Percentiles rank a stretch among this genome's conserved stretches.
These are phyloP conservation scores for Caenorhabditis briggsae DNA, from an alignment of 1,140 invertebrate species.

Conservation along the genomic window DNA sequence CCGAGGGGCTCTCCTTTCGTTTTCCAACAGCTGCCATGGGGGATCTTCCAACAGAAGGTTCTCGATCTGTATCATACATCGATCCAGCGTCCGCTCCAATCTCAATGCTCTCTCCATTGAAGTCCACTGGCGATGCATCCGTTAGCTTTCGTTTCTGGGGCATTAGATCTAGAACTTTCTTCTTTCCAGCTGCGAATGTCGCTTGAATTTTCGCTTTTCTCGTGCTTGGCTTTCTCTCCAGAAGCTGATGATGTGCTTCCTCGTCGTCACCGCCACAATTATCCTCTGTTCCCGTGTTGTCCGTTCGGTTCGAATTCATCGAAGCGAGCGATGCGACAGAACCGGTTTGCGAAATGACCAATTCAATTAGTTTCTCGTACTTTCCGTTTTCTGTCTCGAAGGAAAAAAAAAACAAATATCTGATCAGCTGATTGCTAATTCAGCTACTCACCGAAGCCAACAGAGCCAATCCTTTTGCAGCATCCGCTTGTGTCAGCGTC, in stretches of 20 bases:
- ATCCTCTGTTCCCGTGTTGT: slow-evolving; percentile 55
- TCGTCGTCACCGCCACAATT: slow-evolving; percentile 44
- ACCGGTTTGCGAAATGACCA: slow-evolving; percentile 21
- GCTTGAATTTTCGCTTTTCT: slow-evolving; percentile 46
- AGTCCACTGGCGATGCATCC: not conserved
- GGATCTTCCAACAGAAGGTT: not conserved
- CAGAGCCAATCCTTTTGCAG: slow-evolving; percentile 39
- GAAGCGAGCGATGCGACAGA: slow-evolving; percentile 56
- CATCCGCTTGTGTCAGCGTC: slow-evolving; percentile 44
- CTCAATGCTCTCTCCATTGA: slow-evolving; percentile 46
- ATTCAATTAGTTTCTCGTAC: too few species aligned
- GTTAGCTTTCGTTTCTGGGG: slow-evolving; percentile 38
- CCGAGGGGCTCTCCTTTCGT: slow-evolving; percentile 59
- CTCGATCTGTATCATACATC: slow-evolving; percentile 27
- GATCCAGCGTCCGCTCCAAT: slow-evolving; percentile 59
- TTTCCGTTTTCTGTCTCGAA: too few species aligned
- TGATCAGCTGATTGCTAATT: not conserved
- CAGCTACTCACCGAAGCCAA: slow-evolving; percentile 13
- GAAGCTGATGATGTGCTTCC: not conserved
- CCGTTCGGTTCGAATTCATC: slow-evolving; percentile 34
- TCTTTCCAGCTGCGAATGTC: slow-evolving; percentile 61
- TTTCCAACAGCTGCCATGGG: slow-evolving; percentile 8
- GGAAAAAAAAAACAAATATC: too few species aligned
- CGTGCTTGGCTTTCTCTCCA: slow-evolving; percentile 24
- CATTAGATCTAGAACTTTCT: slow-evolving; percentile 60